Evolutionary conservation across 1,140 invertebrate species (phyloP).

Genomic region (Drosophila seguyi): DNA sequence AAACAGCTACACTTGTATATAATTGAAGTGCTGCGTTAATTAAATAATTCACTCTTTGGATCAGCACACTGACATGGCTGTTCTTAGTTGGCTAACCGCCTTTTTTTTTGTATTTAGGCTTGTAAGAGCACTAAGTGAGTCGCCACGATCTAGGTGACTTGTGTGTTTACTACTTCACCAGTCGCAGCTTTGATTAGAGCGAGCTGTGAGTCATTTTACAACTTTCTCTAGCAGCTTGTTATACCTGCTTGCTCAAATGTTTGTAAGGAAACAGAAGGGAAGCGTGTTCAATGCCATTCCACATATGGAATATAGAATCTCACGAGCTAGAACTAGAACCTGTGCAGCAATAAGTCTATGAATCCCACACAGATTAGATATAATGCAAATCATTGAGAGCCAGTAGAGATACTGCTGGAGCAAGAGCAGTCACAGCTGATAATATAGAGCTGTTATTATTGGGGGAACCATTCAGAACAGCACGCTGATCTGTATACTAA

Average conservation of each 20-base stretch:
- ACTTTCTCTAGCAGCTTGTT: constrained; percentile 20
- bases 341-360: neutral
- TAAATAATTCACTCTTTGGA: constrained; percentile 13
- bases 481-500: neutral
- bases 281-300: constrained; percentile 7
- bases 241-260: neutral
- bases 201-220: constrained; percentile 4
- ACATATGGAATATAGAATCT: neutral
- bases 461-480: neutral
- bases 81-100: constrained; percentile 6
- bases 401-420: neutral
- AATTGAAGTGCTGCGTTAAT: constrained; percentile 23
- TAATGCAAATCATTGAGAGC: constrained; percentile 1
- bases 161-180: constrained; percentile 1
- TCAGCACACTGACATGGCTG: constrained; percentile 8
- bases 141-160: constrained; percentile 7
- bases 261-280: neutral
- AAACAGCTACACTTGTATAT: constrained; percentile 2
- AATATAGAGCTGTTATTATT: neutral
- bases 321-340: neutral
- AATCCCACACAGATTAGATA: constrained; percentile 15
- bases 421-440: neutral
- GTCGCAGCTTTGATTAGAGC: neutral
- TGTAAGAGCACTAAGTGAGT: constrained; percentile 23
- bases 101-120: neutral